A percentile compares a stretch with the other conserved stretches of the same genome.
Evolutionary conservation across 2,888 invertebrate genomes (phyloP).

Genomic region (Gastrophysa polygoni): DNA sequence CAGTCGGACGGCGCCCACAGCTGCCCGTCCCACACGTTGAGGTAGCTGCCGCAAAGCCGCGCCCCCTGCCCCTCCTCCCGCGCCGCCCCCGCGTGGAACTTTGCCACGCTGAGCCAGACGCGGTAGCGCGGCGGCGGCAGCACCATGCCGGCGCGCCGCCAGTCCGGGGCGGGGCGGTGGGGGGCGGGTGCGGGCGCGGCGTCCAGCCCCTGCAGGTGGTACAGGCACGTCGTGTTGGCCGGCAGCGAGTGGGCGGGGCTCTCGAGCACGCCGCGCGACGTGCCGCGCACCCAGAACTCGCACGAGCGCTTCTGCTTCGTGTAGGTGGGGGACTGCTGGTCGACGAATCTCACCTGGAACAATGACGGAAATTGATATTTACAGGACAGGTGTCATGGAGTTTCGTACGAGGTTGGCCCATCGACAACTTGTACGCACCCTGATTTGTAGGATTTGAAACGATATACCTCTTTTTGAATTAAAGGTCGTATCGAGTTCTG

Average conservation of each 20-base stretch:
- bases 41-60: slow-evolving; percentile 80
- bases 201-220: slow-evolving; percentile 77
- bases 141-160: slow-evolving; percentile 62
- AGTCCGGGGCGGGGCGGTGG: slow-evolving; percentile 61
- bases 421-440: no score
- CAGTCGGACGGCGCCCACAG: slow-evolving; percentile 76
- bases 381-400: no score
- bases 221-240: slow-evolving; percentile 87
- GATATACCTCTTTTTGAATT: no score
- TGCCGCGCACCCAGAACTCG: slow-evolving; percentile 85
- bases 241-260: slow-evolving; percentile 86
- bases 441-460: no score
- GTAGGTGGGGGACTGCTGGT: slow-evolving; percentile 81
- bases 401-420: no score
- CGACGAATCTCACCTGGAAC: slow-evolving; percentile 79
- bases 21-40: slow-evolving; percentile 88
- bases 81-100: slow-evolving; percentile 74
- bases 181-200: slow-evolving; percentile 62
- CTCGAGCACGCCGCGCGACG: slow-evolving; percentile 78
- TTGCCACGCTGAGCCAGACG: slow-evolving; percentile 85
- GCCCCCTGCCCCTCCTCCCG: slow-evolving; percentile 69
- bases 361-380: neutral
- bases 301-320: slow-evolving; percentile 84
- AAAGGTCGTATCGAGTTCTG: no score
- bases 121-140: slow-evolving; percentile 71